Evolutionary conservation across 35 echinoderm and acorn worm species (phyloP).

Genomic region (Apostichopus japonicus): DNA sequence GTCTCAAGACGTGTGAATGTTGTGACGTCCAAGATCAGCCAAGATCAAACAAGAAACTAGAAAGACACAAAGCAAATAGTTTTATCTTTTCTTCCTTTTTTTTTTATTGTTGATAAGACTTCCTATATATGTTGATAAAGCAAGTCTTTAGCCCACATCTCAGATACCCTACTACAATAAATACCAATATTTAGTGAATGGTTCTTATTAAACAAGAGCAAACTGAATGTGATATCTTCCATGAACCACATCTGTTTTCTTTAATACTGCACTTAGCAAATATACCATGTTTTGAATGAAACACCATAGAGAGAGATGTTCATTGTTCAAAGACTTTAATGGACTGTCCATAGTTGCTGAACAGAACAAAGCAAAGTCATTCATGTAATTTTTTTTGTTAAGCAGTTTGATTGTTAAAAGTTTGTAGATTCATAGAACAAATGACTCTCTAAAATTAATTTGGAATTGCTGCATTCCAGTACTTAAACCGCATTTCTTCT

Average conservation of each 20-base stretch:
- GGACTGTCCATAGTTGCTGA: neutral
- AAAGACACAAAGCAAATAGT: no score
- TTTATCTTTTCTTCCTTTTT: neutral
- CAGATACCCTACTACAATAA: conserved; percentile 14
- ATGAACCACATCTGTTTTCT: neutral
- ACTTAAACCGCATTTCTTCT: no score
- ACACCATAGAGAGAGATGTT: no score
- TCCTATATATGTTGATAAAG: neutral
- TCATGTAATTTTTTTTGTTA: no score
- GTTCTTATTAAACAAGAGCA: neutral
- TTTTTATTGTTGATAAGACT: conserved; percentile 20
- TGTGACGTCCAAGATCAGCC: no score
- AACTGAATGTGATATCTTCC: neutral
- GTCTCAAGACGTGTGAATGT: no score
- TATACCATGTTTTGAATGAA: neutral
- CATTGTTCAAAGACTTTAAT: no score
- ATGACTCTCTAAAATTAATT: no score
- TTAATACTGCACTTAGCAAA: conserved; percentile 9
- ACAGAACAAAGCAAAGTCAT: neutral
- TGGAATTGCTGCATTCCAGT: no score
- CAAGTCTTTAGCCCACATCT: neutral
- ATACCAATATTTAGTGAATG: conserved; percentile 16
- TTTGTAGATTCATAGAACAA: no score
- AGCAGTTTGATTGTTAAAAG: no score
- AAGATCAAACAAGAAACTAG: no score